A percentile compares a stretch with the other conserved stretches of the same genome.
Conservation (phyloP, 2,113 vertebrate genomes). For the Mesitornis unicolor region DNA sequence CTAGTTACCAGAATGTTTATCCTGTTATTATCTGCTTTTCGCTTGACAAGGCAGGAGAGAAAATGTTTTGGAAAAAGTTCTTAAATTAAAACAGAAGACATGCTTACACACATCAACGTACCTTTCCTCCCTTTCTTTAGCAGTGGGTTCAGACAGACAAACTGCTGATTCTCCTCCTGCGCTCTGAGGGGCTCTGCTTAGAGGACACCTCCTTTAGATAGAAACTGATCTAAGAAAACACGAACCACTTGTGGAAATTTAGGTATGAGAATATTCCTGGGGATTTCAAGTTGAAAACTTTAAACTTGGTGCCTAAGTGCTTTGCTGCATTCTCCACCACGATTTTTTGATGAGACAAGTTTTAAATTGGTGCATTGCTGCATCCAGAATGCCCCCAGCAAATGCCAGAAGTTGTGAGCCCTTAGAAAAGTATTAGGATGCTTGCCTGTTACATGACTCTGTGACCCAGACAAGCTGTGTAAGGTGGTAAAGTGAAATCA, state of each 20-base stretch:
- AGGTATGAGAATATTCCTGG: neutral
- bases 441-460: neutral
- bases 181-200: neutral
- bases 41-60: neutral
- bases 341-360: neutral
- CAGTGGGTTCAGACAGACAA: neutral
- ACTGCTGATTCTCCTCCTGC: neutral
- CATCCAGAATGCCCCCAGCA: neutral
- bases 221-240: neutral
- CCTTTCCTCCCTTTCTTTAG: neutral
- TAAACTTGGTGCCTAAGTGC: neutral
- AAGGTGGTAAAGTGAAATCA: neutral
- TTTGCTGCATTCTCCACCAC: neutral
- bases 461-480: neutral
- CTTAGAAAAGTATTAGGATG: neutral
- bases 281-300: neutral
- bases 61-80: neutral
- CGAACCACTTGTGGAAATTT: neutral
- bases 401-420: neutral
- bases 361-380: neutral
- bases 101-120: neutral
- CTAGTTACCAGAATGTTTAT: neutral
- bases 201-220: neutral
- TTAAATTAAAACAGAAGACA: neutral
- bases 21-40: neutral